phyloP scores from a whole-genome alignment of 2,113 vertebrate species.

The Pelusios castaneus region DNA sequence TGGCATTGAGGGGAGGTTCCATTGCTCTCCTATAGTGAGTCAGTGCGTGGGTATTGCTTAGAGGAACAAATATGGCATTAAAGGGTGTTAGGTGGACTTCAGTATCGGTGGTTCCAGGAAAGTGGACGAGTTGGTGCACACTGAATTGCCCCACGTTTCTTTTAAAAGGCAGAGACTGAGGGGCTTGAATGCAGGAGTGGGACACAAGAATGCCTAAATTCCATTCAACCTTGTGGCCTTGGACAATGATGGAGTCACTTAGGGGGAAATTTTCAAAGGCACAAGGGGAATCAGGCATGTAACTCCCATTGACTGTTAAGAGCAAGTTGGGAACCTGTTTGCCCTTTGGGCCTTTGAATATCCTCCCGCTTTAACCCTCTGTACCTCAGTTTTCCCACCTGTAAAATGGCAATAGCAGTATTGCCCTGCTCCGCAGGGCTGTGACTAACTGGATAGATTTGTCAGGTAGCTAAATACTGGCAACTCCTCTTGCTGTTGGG shows the following conservation, averaged over 20 bases:
- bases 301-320: neutral
- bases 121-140: neutral
- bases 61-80: neutral
- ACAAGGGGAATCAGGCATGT: neutral
- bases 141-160: neutral
- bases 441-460: neutral
- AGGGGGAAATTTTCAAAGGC: neutral
- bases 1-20: neutral
- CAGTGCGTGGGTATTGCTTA: neutral
- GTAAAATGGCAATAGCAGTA: neutral
- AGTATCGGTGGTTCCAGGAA: neutral
- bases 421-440: neutral
- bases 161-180: rapidly evolving
- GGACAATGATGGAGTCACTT: neutral
- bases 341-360: neutral
- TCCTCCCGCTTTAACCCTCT: neutral
- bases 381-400: neutral
- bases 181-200: neutral
- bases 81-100: rapidly evolving
- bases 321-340: neutral
- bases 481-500: neutral
- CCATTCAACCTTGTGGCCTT: neutral
- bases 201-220: neutral
- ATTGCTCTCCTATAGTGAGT: neutral
- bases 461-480: neutral